Conservation (phyloP, 2,888 invertebrate genomes). For the Bedellia somnulentella region DNA sequence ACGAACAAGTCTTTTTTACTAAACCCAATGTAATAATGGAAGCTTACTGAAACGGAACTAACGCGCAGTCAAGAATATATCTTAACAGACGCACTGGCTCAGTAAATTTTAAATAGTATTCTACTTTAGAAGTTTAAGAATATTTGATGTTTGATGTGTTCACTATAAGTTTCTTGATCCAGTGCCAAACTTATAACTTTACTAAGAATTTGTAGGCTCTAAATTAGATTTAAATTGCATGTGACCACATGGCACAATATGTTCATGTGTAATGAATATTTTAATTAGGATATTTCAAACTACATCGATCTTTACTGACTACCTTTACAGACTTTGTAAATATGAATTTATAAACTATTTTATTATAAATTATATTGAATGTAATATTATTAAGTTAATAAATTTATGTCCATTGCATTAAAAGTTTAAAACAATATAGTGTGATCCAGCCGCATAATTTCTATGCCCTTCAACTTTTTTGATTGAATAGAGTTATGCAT, state of each 20-base stretch:
- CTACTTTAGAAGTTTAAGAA: no score
- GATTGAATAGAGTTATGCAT: no score
- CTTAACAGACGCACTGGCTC: constrained; percentile 15
- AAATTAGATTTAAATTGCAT: constrained; percentile 31
- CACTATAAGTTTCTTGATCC: constrained; percentile 16
- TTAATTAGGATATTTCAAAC: no score
- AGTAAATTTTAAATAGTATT: constrained; percentile 16
- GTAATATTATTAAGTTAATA: constrained; percentile 22
- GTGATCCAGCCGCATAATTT: no score
- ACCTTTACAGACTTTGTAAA: constrained; percentile 37
- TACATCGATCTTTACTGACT: no score
- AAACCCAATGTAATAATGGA: not conserved
- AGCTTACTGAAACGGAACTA: not conserved
- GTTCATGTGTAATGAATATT: no score
- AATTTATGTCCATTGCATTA: constrained; percentile 43
- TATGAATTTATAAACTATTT: constrained; percentile 28
- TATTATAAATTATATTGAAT: constrained; percentile 14
- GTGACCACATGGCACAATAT: no score
- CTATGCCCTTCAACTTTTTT: no score
- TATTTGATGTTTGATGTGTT: constrained; percentile 7
- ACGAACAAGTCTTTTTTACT: not conserved
- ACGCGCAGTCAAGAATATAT: not conserved
- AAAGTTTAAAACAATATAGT: no score
- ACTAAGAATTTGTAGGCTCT: constrained; percentile 7
- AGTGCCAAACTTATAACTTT: constrained; percentile 13